A percentile compares a stretch with the other conserved stretches of the same genome.
Evolutionary conservation across 2,113 vertebrate genomes (phyloP).

Genomic region (Trochalopteron elliotii): DNA sequence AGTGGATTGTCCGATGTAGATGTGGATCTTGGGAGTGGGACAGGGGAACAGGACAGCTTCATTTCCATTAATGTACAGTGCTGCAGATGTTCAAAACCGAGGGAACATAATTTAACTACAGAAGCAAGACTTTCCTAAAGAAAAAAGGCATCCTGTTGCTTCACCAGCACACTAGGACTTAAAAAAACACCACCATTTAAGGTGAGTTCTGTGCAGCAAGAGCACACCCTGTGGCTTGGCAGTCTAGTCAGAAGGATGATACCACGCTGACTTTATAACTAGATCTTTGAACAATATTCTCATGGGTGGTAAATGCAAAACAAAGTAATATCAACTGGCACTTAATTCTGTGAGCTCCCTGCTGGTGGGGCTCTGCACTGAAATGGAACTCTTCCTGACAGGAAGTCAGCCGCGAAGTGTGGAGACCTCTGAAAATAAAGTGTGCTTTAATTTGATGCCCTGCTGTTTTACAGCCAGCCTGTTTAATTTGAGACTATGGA

Average conservation of each 20-base stretch:
- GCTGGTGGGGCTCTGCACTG: slow-evolving; percentile 85
- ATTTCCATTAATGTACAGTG: slow-evolving; percentile 29
- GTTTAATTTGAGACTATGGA: slow-evolving; percentile 73
- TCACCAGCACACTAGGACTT: slow-evolving; percentile 77
- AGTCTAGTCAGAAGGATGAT: slow-evolving; percentile 84
- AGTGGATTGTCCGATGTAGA: not conserved
- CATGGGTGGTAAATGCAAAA: slow-evolving; percentile 90
- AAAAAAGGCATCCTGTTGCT: slow-evolving; percentile 79
- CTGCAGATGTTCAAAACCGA: slow-evolving; percentile 50
- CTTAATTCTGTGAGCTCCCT: slow-evolving; percentile 91
- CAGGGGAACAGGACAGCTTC: not conserved
- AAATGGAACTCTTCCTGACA: slow-evolving; percentile 90
- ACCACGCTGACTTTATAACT: slow-evolving; percentile 79
- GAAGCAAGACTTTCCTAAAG: slow-evolving; percentile 63
- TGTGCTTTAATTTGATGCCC: slow-evolving; percentile 87
- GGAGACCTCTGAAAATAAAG: slow-evolving; percentile 86
- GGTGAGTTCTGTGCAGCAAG: slow-evolving; percentile 78
- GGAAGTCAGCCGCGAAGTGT: slow-evolving; percentile 85
- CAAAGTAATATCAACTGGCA: slow-evolving; percentile 96
- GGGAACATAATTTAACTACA: slow-evolving; percentile 61
- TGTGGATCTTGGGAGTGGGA: not conserved
- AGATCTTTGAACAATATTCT: slow-evolving; percentile 89
- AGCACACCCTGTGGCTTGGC: slow-evolving; percentile 77
- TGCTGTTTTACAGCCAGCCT: slow-evolving; percentile 75
- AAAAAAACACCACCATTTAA: slow-evolving; percentile 78